phyloP scores from a whole-genome alignment of 2,888 invertebrate species.

The Bimastos eiseni region DNA sequence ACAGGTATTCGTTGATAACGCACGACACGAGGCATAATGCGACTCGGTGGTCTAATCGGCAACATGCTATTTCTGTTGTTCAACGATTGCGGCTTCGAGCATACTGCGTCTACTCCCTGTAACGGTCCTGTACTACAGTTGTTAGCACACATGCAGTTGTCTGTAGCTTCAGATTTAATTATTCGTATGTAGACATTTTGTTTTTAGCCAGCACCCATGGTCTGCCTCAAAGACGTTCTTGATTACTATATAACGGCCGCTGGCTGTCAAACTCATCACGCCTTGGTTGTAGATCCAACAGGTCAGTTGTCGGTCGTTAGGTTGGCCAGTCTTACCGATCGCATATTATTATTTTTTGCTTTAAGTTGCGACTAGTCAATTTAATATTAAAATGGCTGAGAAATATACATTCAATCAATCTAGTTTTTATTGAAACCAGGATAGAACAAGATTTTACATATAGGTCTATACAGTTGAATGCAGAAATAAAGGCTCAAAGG shows the following conservation, averaged over 20 bases:
- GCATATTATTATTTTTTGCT: too few relatives aligned
- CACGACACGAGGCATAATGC: background rate
- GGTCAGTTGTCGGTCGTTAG: background rate
- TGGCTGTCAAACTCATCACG: background rate
- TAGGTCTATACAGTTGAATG: too few relatives aligned
- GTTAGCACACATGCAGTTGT: too few relatives aligned
- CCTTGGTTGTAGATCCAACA: background rate
- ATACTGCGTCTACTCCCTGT: background rate
- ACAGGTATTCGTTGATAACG: background rate
- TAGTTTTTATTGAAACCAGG: too few relatives aligned
- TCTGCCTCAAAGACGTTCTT: background rate
- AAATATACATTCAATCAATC: too few relatives aligned
- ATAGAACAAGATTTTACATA: too few relatives aligned
- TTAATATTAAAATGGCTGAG: too few relatives aligned
- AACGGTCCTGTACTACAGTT: too few relatives aligned
- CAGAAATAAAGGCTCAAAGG: too few relatives aligned
- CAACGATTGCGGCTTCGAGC: background rate
- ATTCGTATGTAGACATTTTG: background rate
- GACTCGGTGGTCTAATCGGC: background rate
- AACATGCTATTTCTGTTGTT: background rate
- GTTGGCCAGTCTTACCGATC: background rate
- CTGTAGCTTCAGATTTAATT: too few relatives aligned
- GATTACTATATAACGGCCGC: background rate
- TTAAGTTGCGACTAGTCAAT: too few relatives aligned
- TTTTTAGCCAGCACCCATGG: constrained; percentile 2